phyloP scores from a whole-genome alignment of 1,140 invertebrate genomes.

The Elymnias hypermnestra region DNA sequence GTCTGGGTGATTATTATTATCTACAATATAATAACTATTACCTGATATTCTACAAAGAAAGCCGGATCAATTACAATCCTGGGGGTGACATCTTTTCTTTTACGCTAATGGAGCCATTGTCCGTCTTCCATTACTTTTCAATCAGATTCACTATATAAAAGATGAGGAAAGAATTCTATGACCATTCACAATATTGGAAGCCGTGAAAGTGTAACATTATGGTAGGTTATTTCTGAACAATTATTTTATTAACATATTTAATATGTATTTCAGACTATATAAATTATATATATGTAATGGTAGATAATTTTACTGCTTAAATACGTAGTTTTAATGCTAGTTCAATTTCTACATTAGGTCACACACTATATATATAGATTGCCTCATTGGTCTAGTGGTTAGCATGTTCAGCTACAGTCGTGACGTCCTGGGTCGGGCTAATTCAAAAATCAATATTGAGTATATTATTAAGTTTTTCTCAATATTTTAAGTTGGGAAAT shows the following conservation, averaged over 20 bases:
- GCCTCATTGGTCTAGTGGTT: no score
- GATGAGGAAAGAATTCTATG: slow-evolving; percentile 11
- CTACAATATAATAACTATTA: neutral
- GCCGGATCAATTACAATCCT: slow-evolving; percentile 17
- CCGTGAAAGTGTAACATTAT: slow-evolving; percentile 13
- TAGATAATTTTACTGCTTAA: neutral
- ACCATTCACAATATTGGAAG: slow-evolving; percentile 3
- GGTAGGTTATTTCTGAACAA: slow-evolving; percentile 24
- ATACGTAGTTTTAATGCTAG: no score
- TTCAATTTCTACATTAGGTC: no score
- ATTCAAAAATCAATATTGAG: no score
- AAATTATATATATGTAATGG: neutral
- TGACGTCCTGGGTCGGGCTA: no score
- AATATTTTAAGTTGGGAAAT: no score
- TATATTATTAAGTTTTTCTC: no score
- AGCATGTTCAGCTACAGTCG: no score
- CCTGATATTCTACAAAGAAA: slow-evolving; percentile 14
- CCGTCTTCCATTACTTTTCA: slow-evolving; percentile 40
- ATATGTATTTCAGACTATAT: neutral
- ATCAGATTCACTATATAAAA: slow-evolving; percentile 47
- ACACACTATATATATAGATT: no score
- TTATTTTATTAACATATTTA: neutral
- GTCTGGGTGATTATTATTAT: neutral
- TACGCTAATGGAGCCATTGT: slow-evolving; percentile 49
- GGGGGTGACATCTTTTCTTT: slow-evolving; percentile 4